A percentile compares a stretch with the other conserved stretches of the same genome.
Evolutionary conservation across 1,140 invertebrate species (phyloP).

Genomic region (Oncopodura yosiiana): DNA sequence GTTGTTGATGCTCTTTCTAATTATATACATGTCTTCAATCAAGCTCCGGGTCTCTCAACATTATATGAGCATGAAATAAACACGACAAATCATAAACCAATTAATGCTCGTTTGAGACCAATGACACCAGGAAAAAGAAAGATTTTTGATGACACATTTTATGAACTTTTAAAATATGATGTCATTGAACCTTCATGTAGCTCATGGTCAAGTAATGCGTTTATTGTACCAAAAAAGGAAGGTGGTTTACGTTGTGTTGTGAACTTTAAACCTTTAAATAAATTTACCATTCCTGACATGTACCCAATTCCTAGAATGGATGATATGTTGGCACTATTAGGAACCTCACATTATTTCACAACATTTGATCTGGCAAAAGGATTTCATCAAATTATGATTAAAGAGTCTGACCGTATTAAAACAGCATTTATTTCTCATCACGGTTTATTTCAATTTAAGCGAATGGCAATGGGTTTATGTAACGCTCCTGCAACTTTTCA

Average conservation of each 20-base stretch:
- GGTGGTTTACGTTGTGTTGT: constrained; percentile 40
- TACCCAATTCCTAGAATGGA: constrained; percentile 38
- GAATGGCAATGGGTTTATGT: constrained; percentile 36
- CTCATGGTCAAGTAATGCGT: constrained; percentile 42
- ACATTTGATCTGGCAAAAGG: constrained; percentile 41
- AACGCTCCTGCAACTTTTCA: constrained; percentile 37
- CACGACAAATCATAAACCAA: constrained; percentile 9
- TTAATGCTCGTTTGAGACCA: not conserved
- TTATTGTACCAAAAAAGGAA: constrained; percentile 41
- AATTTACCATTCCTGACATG: constrained; percentile 38
- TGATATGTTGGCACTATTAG: constrained; percentile 17
- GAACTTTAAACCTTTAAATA: constrained; percentile 43
- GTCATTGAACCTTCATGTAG: constrained; percentile 37
- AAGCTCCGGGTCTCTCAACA: constrained; percentile 11
- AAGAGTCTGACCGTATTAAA: constrained; percentile 37
- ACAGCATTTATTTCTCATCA: constrained; percentile 38
- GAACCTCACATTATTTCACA: constrained; percentile 36
- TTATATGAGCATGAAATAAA: constrained; percentile 14
- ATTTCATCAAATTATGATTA: constrained; percentile 42
- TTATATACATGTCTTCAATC: constrained; percentile 11
- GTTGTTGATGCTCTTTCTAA: not conserved
- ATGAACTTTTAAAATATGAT: constrained; percentile 26
- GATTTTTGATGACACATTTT: constrained; percentile 7
- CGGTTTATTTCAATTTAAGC: constrained; percentile 35
- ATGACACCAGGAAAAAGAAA: constrained; percentile 18